These are phyloP conservation scores for Polyodon spathula DNA, from an alignment of 2,113 vertebrate genomes.

Conservation along the genomic window DNA sequence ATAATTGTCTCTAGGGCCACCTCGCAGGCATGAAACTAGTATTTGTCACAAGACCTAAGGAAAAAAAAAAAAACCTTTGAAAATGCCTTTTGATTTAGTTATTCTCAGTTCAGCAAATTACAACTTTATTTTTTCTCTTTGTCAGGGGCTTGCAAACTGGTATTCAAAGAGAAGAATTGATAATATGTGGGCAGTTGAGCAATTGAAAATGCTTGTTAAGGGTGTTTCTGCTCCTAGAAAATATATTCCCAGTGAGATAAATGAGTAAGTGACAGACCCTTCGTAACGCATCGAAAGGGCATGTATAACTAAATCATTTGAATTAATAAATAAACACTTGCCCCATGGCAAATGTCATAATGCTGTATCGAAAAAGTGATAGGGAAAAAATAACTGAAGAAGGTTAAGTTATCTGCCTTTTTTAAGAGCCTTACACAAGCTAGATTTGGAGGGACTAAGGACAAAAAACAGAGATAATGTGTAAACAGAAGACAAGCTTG, in stretches of 20 bases:
- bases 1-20: slow-evolving; percentile 12
- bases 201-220: too few relatives aligned
- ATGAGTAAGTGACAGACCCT: too few relatives aligned
- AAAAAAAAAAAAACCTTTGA: slow-evolving; percentile 7
- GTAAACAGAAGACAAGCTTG: slow-evolving; percentile 47
- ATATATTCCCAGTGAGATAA: too few relatives aligned
- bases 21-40: neutral
- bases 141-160: neutral
- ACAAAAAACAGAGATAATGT: slow-evolving; percentile 55
- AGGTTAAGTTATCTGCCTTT: slow-evolving; percentile 54
- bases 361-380: slow-evolving; percentile 51
- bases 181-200: neutral
- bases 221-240: too few relatives aligned
- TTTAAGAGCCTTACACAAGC: slow-evolving; percentile 52
- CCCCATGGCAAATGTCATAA: slow-evolving; percentile 38
- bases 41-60: neutral
- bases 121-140: neutral
- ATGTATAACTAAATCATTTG: too few relatives aligned
- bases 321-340: too few relatives aligned
- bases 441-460: slow-evolving; percentile 59
- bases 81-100: neutral
- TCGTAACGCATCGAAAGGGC: too few relatives aligned
- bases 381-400: slow-evolving; percentile 47
- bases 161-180: neutral
- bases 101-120: neutral